These are phyloP conservation scores for Coccyzus lansbergi DNA, from an alignment of 2,797 vertebrate species.

Conservation along the genomic window DNA sequence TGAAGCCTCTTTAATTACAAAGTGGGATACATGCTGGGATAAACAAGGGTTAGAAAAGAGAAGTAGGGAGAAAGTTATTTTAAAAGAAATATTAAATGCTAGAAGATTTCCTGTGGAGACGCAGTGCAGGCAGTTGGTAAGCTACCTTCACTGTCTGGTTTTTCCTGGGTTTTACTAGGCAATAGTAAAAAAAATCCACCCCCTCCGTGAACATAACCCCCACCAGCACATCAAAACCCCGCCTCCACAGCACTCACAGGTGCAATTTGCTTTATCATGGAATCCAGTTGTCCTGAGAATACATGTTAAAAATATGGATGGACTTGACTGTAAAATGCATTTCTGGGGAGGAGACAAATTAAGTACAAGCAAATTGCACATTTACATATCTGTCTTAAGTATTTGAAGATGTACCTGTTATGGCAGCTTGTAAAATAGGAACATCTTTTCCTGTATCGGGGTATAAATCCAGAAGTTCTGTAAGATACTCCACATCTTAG, in stretches of 20 bases:
- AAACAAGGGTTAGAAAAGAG: not conserved
- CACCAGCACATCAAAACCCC: not conserved
- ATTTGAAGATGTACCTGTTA: not conserved
- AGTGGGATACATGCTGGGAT: not conserved
- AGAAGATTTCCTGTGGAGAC: not conserved
- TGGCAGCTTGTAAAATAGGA: not conserved
- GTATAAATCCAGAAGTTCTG: not conserved
- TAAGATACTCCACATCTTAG: not conserved
- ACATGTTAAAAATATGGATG: not conserved
- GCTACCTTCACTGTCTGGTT: not conserved
- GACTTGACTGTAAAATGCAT: not conserved
- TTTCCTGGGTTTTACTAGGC: not conserved
- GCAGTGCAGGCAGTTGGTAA: not conserved
- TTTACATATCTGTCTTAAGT: not conserved
- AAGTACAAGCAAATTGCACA: not conserved
- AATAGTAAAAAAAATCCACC: not conserved
- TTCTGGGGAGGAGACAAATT: not conserved
- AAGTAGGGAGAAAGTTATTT: not conserved
- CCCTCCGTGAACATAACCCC: not conserved
- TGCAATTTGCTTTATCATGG: not conserved
- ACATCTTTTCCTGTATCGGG: not conserved
- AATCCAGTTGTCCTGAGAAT: not conserved
- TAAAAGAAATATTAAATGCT: not conserved
- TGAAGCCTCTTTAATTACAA: not conserved
- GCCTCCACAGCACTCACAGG: not conserved